Conservation (phyloP, 2,113 vertebrate species). For the Pagrus major region DNA sequence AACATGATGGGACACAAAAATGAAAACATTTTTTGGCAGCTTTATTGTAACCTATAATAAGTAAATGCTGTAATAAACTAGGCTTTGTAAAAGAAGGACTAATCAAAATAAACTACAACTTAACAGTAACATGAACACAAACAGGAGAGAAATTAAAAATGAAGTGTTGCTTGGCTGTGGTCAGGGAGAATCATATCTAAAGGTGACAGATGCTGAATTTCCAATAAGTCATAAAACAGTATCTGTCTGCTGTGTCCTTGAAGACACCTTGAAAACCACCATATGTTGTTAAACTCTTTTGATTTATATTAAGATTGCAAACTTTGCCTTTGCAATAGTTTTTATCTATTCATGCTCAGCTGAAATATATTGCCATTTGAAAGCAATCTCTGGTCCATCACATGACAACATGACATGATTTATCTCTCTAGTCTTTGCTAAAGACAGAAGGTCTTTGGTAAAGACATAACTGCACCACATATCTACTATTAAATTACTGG, state of each 20-base stretch:
- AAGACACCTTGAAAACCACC: not conserved
- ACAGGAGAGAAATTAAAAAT: not conserved
- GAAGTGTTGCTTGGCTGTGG: not conserved
- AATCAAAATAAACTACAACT: not conserved
- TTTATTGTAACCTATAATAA: not conserved
- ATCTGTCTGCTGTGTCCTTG: not conserved
- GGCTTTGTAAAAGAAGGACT: not conserved
- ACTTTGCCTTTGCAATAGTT: not conserved
- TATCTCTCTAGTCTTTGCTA: not conserved
- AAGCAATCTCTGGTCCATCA: not conserved
- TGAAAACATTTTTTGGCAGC: not conserved
- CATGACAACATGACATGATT: not conserved
- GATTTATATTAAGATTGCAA: not conserved
- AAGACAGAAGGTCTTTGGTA: not conserved
- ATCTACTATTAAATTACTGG: conserved; percentile 4
- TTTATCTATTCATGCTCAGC: not conserved
- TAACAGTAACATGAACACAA: not conserved
- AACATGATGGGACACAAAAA: not conserved
- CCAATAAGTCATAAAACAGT: not conserved
- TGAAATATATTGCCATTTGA: too few species aligned
- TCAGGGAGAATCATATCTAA: not conserved
- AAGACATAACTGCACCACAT: not conserved
- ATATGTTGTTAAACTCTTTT: not conserved
- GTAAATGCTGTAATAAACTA: not conserved
- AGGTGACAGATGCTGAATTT: not conserved